Percentiles rank a stretch among this genome's conserved stretches.
Evolutionary conservation across 2,888 invertebrate genomes (phyloP).

Genomic region (Drosophila antonietae): DNA sequence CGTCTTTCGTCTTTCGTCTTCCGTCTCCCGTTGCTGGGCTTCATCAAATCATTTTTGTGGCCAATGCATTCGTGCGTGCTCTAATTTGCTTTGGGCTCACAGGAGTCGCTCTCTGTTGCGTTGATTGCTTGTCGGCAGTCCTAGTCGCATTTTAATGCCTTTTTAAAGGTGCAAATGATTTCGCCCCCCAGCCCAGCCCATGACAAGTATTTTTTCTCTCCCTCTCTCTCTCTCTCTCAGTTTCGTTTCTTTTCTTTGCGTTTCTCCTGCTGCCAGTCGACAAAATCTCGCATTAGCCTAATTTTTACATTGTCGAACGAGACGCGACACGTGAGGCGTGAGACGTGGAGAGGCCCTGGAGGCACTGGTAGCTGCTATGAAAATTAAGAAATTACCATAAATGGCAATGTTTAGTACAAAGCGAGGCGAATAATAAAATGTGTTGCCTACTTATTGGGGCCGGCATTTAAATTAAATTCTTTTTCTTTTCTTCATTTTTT

Average conservation of each 20-base stretch:
- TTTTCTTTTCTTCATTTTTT: too few species aligned
- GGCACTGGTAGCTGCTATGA: conserved; percentile 1
- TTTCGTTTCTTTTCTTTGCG: background rate
- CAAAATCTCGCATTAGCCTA: conserved; percentile 51
- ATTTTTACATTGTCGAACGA: conserved; percentile 53
- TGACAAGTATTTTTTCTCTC: conserved; percentile 21
- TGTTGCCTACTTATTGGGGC: conserved; percentile 29
- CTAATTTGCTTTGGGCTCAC: conserved; percentile 62
- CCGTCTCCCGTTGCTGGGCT: background rate
- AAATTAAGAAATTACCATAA: conserved; percentile 68
- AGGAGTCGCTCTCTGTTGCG: conserved; percentile 19
- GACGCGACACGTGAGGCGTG: background rate
- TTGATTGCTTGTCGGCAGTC: conserved; percentile 48
- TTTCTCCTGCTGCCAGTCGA: conserved; percentile 4
- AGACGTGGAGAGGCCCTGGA: too few species aligned
- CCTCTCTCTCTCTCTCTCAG: background rate
- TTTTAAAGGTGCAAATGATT: conserved; percentile 75
- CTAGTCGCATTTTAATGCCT: conserved; percentile 60
- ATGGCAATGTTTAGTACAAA: conserved; percentile 33
- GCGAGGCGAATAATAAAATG: conserved; percentile 16
- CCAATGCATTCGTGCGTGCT: conserved; percentile 73
- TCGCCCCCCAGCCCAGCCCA: conserved; percentile 17
- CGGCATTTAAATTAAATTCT: conserved; percentile 9
- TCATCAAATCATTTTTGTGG: conserved; percentile 70
- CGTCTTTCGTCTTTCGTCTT: background rate